Evolutionary conservation across 2,113 vertebrate species (phyloP).

Genomic region (Menidia beryllina): DNA sequence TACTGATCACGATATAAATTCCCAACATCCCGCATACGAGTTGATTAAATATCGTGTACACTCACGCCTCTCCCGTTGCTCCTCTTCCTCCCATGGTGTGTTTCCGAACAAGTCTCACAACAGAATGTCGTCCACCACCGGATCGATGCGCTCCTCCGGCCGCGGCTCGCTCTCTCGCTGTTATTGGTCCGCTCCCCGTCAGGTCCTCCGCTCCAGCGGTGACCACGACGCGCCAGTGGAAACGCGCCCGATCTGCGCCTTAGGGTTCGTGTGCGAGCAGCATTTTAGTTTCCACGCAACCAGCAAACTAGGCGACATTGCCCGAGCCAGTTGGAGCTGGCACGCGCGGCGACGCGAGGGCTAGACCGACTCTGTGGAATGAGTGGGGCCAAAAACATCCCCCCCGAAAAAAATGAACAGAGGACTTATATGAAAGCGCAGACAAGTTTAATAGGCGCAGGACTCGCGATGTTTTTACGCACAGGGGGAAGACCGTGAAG

Average conservation of each 20-base stretch:
- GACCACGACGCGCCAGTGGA: conserved; percentile 47
- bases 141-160: conserved; percentile 3
- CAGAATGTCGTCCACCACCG: not conserved
- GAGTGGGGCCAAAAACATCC: too few relatives aligned
- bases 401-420: not conserved
- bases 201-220: conserved; percentile 29
- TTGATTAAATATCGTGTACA: conserved; percentile 11
- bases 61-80: conserved; percentile 65
- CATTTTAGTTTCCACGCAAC: conserved; percentile 78
- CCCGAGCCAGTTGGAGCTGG: conserved; percentile 28
- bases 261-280: conserved; percentile 32
- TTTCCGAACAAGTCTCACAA: not conserved
- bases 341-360: conserved; percentile 16
- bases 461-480: conserved; percentile 48
- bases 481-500: not conserved
- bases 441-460: conserved; percentile 19
- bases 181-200: conserved; percentile 29
- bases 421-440: not conserved
- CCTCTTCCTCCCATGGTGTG: conserved; percentile 58
- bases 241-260: conserved; percentile 36
- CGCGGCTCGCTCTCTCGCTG: not conserved
- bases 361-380: conserved; percentile 20
- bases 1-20: not conserved
- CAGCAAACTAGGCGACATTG: conserved; percentile 48
- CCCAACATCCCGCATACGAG: conserved; percentile 1